These are phyloP conservation scores for Ylistrum balloti DNA, from an alignment of 1,140 invertebrate species.

Conservation along the genomic window DNA sequence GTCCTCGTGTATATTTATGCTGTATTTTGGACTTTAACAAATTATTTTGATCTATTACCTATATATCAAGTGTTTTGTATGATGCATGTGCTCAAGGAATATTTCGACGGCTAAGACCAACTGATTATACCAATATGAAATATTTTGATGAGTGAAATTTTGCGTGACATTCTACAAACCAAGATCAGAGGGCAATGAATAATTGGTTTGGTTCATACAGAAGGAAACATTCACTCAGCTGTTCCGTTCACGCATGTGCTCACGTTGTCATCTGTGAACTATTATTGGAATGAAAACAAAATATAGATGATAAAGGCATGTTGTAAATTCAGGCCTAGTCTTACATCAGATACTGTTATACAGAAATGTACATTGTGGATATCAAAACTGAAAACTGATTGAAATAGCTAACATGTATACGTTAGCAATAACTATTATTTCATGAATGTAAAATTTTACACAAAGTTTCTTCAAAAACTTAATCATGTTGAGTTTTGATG, in stretches of 20 bases:
- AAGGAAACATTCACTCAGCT: background rate
- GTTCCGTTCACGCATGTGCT: slow-evolving; percentile 9
- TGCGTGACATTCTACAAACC: slow-evolving; percentile 15
- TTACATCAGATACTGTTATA: too few species aligned
- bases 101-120: background rate
- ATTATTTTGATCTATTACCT: too few species aligned
- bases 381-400: too few species aligned
- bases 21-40: too few species aligned
- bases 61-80: too few species aligned
- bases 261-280: background rate
- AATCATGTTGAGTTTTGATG: too few species aligned
- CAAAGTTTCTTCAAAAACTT: too few species aligned
- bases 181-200: background rate
- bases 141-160: slow-evolving; percentile 6
- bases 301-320: background rate
- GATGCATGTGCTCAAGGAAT: background rate
- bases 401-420: too few species aligned
- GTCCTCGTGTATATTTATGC: too few species aligned
- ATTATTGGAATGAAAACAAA: slow-evolving; percentile 30
- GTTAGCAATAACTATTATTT: too few species aligned
- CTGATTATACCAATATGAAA: slow-evolving; percentile 34
- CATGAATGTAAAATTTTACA: too few species aligned
- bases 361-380: too few species aligned
- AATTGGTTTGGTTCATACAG: background rate
- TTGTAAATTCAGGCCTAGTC: background rate